Evolutionary conservation across 2,888 invertebrate genomes (phyloP), one percentile per base, ranked within the genome.

Genomic region (Drosophila formosana): DNA sequence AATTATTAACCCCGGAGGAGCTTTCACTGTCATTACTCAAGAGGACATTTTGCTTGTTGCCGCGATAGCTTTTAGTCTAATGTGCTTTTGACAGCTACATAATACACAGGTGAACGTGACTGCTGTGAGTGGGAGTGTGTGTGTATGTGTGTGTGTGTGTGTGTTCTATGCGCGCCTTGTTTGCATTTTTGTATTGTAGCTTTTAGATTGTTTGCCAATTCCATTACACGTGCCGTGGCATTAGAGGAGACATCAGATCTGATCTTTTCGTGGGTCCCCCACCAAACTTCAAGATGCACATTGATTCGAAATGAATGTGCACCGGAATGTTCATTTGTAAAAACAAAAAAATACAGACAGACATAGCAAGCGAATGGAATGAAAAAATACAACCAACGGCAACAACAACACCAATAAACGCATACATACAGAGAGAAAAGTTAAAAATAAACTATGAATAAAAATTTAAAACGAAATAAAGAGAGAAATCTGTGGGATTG

Each of bases 381-480:
- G 66, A 74, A 51, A 55, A 57, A 56, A 50, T 47, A 46, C 55
- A 62, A 56, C 39, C 37, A 61, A 50, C 43, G 56, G 63, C 56
- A 56, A n/a, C 28, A 55, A 34, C 61, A 62, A 37, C 56, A 63
- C 49, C 73, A 62, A 64, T 60, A 66, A 55, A 61, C 58, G 52
- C 57, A 72, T 66, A 63, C 66, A 72, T 43, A 65, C 58, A 60
- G 82, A 90, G 88, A 86, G 82, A 80, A 82, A 89, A 83, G 90
- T 83, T 91, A 90, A 89, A 90, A 91, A 91, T 90, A 90, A 90
- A 91, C 80, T 85, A 81, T 81, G 87, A 80, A 80, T 81, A 82
- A 81, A 80, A 79, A 55, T 57, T 66, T 30, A 45, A 69, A 71
- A 74, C 55, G 56, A 69, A 75, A 80, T 66, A 70, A 73, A 72